Percentiles rank a stretch among this genome's conserved stretches.
Evolutionary conservation across 2,888 invertebrate genomes (phyloP).

Genomic region (Drosophila quinaria): DNA sequence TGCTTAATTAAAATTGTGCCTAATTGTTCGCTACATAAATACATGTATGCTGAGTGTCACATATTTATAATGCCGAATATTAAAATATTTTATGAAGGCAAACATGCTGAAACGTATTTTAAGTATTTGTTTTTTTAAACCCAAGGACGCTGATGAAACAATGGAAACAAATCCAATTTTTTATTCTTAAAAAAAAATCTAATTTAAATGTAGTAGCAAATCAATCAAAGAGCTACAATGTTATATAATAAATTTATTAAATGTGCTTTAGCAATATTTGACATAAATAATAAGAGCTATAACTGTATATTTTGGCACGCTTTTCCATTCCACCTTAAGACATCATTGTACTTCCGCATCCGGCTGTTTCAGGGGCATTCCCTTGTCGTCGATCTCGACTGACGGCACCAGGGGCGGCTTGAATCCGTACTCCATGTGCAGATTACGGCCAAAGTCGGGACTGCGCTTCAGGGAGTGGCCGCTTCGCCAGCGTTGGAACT

Average conservation of each 20-base stretch:
- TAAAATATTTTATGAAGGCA: neutral
- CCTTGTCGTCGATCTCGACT: slow-evolving; percentile 91
- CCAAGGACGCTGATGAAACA: no score
- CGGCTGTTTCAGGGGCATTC: slow-evolving; percentile 87
- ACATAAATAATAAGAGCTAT: slow-evolving; percentile 69
- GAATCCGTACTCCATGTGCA: slow-evolving; percentile 93
- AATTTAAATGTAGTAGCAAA: no score
- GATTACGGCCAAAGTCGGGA: slow-evolving; percentile 87
- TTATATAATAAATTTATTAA: slow-evolving; percentile 53
- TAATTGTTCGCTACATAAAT: slow-evolving; percentile 25
- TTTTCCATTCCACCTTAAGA: slow-evolving; percentile 30
- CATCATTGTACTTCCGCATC: slow-evolving; percentile 47
- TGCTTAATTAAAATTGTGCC: slow-evolving; percentile 57
- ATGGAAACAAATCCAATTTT: no score
- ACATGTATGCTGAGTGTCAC: slow-evolving; percentile 19
- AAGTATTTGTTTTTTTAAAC: no score
- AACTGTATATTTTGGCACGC: slow-evolving; percentile 75
- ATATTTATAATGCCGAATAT: slow-evolving; percentile 4
- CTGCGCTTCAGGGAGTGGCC: slow-evolving; percentile 87
- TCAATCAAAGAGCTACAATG: neutral
- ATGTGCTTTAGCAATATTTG: slow-evolving; percentile 56
- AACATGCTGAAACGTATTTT: neutral
- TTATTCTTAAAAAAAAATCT: no score
- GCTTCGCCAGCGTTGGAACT: slow-evolving; percentile 84
- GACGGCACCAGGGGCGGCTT: slow-evolving; percentile 93